Conservation (phyloP, 2,888 invertebrate genomes). For the Melieria omissa region DNA sequence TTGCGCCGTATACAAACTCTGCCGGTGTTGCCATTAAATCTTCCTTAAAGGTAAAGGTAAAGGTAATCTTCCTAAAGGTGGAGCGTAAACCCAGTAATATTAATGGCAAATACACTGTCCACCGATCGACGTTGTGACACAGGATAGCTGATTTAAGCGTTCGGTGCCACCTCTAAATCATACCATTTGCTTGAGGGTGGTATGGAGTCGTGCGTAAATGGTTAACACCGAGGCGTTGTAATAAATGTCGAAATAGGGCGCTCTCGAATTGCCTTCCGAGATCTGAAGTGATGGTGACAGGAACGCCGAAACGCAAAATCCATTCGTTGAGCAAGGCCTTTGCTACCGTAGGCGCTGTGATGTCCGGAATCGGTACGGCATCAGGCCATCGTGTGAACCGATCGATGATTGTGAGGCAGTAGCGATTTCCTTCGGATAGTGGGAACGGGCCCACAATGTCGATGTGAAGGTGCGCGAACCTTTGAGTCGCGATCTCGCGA, state of each 20-base stretch:
- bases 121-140: no score
- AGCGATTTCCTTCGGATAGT: slow-evolving; percentile 45
- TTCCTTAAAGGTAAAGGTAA: no score
- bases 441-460: slow-evolving; percentile 65
- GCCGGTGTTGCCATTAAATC: no score
- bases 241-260: slow-evolving; percentile 22
- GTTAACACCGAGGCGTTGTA: slow-evolving; percentile 2
- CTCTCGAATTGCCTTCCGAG: slow-evolving; percentile 19
- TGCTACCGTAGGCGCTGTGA: slow-evolving; percentile 47
- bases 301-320: slow-evolving; percentile 49
- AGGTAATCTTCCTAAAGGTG: no score
- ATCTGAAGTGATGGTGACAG: neutral
- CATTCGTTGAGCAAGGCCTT: slow-evolving; percentile 48
- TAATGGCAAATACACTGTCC: slow-evolving; percentile 52
- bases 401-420: neutral
- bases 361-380: slow-evolving; percentile 24
- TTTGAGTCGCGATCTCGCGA: slow-evolving; percentile 21
- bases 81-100: slow-evolving; percentile 57
- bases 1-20: no score
- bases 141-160: no score
- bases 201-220: slow-evolving; percentile 24
- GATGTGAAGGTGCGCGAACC: slow-evolving; percentile 44
- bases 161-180: slow-evolving; percentile 1
- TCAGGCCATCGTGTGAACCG: slow-evolving; percentile 28
- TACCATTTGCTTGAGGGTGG: slow-evolving; percentile 35